These are phyloP conservation scores for Acanthopleura granulata DNA, from an alignment of 2,888 invertebrate species.

Conservation along the genomic window DNA sequence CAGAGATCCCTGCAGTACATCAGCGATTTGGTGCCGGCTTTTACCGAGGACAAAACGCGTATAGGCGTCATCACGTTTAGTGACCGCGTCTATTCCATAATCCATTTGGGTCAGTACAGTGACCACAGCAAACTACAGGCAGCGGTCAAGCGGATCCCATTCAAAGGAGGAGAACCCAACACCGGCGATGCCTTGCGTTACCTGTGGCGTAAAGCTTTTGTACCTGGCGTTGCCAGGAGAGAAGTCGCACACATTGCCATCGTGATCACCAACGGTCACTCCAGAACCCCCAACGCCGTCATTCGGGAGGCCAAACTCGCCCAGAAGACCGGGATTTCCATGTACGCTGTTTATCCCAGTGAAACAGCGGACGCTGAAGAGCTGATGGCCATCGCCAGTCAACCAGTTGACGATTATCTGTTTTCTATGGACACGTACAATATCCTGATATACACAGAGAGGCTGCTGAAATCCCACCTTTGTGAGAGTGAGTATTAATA, in stretches of 20 bases:
- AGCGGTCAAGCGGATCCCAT: constrained; percentile 4
- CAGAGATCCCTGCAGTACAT: constrained; percentile 43
- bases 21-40: constrained; percentile 40
- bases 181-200: constrained; percentile 43
- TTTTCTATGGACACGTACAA: neutral
- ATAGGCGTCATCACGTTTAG: constrained; percentile 49
- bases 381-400: constrained; percentile 29
- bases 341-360: constrained; percentile 64
- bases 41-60: constrained; percentile 36
- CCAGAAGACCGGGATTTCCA: constrained; percentile 50
- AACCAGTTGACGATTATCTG: neutral
- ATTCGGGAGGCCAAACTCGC: constrained; percentile 42
- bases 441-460: neutral
- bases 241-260: constrained; percentile 52
- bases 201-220: constrained; percentile 40
- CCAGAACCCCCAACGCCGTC: constrained; percentile 42
- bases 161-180: constrained; percentile 42
- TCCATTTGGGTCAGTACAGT: constrained; percentile 35
- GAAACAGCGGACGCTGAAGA: constrained; percentile 48
- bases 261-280: constrained; percentile 60
- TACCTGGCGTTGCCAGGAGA: constrained; percentile 29
- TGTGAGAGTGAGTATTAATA: constrained; percentile 5
- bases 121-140: constrained; percentile 32
- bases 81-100: constrained; percentile 32
- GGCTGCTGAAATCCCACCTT: neutral